Evolutionary conservation across 1,140 invertebrate species (phyloP), one percentile per base, ranked within the genome.

Genomic region (Protaetia brevitarsis): DNA sequence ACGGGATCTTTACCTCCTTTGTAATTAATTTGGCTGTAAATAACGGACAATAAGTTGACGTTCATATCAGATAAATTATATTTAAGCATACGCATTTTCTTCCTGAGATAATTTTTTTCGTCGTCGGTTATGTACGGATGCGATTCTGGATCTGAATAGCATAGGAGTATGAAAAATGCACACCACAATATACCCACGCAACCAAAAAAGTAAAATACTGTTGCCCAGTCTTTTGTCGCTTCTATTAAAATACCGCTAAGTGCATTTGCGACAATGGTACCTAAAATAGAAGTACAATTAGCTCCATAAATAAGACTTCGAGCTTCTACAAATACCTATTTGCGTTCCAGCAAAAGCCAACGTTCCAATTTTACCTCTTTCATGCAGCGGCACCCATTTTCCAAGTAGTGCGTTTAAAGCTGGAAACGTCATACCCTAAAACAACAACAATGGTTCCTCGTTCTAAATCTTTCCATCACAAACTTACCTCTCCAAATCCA

Each of bases 141-240:
- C 21, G 85, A 82, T 8, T 84, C 83, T 6, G 95, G 95, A 67
- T 89, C 86, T 67, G 86, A 90, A 79, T 88, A 91, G 78, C 89
- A 91, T 13, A 91, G 72, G 10, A 89, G 58, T 7, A 71, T 68
- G 85, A 89, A 93, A 37, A 89, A 73, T 27, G 89, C 75, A 64
- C 89, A 91, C 90, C 90, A 93, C 0, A 90, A 60, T 1, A 90
- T 79, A 5, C 88, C 89, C 0, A 90, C 73, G 62, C 83, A 82
- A 69, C 93, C 94, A 78, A 95, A 95, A 8, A 93, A 83, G 74
- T 94, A 94, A 77, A 93, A 94, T 0, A 92, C 90, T 0, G 85
- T 83, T 1, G 87, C 82, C 91, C 91, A 94, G 11, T 87, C 86
- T 4, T 85, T 82, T 1, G 82, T 82, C 64, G 87, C 82, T 7